Evolutionary conservation across 2,888 invertebrate genomes (phyloP).

Genomic region (Anagyrus pseudococci): DNA sequence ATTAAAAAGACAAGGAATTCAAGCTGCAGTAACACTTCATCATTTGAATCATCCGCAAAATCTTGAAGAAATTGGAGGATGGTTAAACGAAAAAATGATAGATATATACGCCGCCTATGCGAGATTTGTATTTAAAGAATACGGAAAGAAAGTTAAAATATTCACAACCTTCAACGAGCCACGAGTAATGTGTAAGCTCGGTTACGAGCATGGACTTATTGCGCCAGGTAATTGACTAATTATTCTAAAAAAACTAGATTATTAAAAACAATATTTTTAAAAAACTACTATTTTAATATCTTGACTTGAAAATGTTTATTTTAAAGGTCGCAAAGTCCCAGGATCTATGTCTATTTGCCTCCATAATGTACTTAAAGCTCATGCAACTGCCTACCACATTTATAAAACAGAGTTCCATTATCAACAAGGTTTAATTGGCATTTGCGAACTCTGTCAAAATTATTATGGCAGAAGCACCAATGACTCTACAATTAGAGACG

Average conservation of each 20-base stretch:
- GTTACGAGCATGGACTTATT: slow-evolving; percentile 41
- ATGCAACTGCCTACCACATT: slow-evolving; percentile 71
- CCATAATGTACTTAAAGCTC: slow-evolving; percentile 75
- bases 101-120: slow-evolving; percentile 71
- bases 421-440: background rate
- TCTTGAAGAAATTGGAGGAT: slow-evolving; percentile 68
- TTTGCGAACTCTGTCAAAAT: background rate
- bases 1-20: slow-evolving; percentile 66
- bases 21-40: slow-evolving; percentile 70
- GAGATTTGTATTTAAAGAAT: slow-evolving; percentile 64
- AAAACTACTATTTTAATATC: no score
- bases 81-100: slow-evolving; percentile 68
- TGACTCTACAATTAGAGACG: background rate
- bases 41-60: slow-evolving; percentile 72
- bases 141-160: slow-evolving; percentile 66
- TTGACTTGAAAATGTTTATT: no score
- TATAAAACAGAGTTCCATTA: slow-evolving; percentile 67
- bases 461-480: background rate
- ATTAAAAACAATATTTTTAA: no score
- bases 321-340: slow-evolving; percentile 1
- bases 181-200: slow-evolving; percentile 60
- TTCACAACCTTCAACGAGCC: slow-evolving; percentile 86
- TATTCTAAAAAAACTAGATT: no score
- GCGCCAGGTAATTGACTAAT: slow-evolving; percentile 6
- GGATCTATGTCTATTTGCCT: slow-evolving; percentile 59